Percentiles rank a stretch among this genome's conserved stretches.
Conservation (phyloP, 2,888 invertebrate species). For the Trissonchulus latispiculum region DNA sequence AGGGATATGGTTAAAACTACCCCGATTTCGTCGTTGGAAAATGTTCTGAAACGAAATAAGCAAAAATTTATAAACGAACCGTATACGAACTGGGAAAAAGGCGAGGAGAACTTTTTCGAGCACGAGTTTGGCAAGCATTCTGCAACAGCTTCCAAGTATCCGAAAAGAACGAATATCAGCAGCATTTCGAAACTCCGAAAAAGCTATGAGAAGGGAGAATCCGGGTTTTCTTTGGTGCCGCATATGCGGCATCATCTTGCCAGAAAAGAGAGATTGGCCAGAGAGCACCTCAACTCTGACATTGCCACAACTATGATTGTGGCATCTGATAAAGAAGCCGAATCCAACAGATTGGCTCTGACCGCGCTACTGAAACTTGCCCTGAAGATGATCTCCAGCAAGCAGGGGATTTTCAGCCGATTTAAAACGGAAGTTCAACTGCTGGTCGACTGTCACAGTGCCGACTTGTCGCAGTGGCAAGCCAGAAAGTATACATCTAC, state of each 20-base stretch:
- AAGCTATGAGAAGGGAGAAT: too few relatives aligned
- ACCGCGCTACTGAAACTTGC: neutral
- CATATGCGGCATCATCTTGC: too few relatives aligned
- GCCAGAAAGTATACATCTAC: too few relatives aligned
- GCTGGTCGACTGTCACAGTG: neutral
- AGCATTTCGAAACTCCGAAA: too few relatives aligned
- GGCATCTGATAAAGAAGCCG: neutral
- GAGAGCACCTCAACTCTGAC: too few relatives aligned
- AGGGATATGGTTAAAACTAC: neutral
- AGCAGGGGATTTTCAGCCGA: neutral
- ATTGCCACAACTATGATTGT: too few relatives aligned
- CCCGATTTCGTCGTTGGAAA: neutral
- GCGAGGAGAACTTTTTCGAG: neutral
- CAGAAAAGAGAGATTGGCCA: too few relatives aligned
- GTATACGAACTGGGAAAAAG: neutral
- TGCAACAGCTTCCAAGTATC: too few relatives aligned
- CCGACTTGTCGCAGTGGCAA: too few relatives aligned
- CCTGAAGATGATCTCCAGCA: neutral
- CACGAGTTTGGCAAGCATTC: neutral
- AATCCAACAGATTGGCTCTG: neutral
- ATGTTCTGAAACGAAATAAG: neutral
- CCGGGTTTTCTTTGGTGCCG: too few relatives aligned
- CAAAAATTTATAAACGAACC: neutral
- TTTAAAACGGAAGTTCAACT: neutral
- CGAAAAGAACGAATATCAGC: too few relatives aligned